Conservation (phyloP, 2,888 invertebrate species). For the Rhagonycha fulva region DNA sequence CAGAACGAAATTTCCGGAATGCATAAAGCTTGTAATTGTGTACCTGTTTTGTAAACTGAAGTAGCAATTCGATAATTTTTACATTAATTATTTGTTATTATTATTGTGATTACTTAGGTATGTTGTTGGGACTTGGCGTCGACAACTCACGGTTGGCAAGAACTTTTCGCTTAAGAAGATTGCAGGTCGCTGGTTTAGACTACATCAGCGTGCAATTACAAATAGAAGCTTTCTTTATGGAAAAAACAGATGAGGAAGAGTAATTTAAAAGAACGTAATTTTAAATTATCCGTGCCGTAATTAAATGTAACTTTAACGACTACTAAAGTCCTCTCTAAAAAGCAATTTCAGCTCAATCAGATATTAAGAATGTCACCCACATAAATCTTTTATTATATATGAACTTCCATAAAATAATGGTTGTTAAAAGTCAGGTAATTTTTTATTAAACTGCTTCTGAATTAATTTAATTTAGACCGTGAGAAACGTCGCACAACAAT, state of each 20-base stretch:
- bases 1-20: slow-evolving; percentile 21
- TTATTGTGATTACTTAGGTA: not conserved
- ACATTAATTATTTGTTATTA: not conserved
- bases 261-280: not conserved
- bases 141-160: not conserved
- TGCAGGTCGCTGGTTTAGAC: not conserved
- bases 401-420: slow-evolving; percentile 4
- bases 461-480: not conserved
- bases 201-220: not conserved
- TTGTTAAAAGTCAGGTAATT: slow-evolving; percentile 6
- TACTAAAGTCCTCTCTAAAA: not conserved
- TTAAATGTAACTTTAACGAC: not conserved
- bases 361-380: not conserved
- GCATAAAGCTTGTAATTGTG: slow-evolving; percentile 5
- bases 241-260: not conserved
- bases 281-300: not conserved
- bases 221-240: not conserved
- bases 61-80: not conserved
- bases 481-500: not conserved
- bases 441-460: not conserved
- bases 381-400: slow-evolving; percentile 11
- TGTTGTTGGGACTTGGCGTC: not conserved
- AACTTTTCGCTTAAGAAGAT: not conserved
- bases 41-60: not conserved
- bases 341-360: not conserved